Base-by-base conservation (phyloP, 2,888 invertebrate genomes). In the Carpatolechia fugitivella region DNA sequence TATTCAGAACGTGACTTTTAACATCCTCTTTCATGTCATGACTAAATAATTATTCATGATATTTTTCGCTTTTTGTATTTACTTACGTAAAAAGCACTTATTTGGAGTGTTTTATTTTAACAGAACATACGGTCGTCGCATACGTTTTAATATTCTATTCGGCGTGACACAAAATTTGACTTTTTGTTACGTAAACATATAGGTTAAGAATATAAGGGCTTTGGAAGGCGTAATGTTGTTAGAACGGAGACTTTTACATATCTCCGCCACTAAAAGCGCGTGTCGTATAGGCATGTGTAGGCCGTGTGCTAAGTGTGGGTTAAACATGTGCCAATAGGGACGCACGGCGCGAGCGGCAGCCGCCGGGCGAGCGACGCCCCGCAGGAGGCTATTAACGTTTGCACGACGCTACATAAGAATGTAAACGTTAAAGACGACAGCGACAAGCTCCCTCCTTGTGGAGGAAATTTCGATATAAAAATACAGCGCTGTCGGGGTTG, bases 381-480 rank as follows among this genome's bases (percentile, higher is more conserved):
- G 76, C 71, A 80, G 78, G 74, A 82, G 80, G 81, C 87, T 88
- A 90, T 90, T 90, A 90, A 80, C 87, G 85, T 85, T 86, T 82
- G 80, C 81, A 78, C 82, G 85, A 85, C 85, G 86, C 84, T 88
- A 90, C 86, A 87, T 89, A 90, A 90, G 88, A 90, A 90, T 88
- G 89, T 89, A 87, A 89, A 88, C 88, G 90, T 84, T 88, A 88
- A 89, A 89, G 89, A 88, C 88, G 89, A 86, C 81, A 71, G 76
- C 77, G 74, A 69, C 74, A 78, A 74, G 80, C 76, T 78, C 82
- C 82, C 85, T 85, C 80, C 80, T 82, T 77, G 78, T 76, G 80
- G 80, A 87, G 86, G 82, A 85, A 87, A 90, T 90, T 90, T 89
- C 88, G 87, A 90, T 90, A 90, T 90, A 89, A 89, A 90, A 90